A percentile compares a stretch with the other conserved stretches of the same genome.
Conservation (phyloP, 2,113 vertebrate species). For the Leptobrachium leishanense region DNA sequence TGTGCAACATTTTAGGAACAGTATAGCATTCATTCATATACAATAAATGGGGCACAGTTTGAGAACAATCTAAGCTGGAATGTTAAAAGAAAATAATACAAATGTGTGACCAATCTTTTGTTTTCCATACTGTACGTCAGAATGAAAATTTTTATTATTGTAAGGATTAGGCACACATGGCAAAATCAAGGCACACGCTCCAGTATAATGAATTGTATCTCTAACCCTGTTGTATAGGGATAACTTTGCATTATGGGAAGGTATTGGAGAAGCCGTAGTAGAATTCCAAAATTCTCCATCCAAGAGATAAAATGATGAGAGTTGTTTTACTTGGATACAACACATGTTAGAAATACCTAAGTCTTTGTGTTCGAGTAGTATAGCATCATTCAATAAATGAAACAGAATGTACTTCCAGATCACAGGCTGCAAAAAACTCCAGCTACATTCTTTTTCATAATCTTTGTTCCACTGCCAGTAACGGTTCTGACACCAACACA, state of each 20-base stretch:
- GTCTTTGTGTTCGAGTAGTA: slow-evolving; percentile 15
- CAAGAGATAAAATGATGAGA: slow-evolving; percentile 4
- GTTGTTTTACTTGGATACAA: slow-evolving; percentile 4
- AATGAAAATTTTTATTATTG: too few species aligned
- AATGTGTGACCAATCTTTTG: too few species aligned
- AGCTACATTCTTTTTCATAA: neutral
- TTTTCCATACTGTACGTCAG: too few species aligned
- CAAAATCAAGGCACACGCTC: too few species aligned
- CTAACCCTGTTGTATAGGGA: neutral
- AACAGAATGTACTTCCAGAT: slow-evolving; percentile 41
- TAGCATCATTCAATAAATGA: slow-evolving; percentile 17
- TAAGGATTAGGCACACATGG: too few species aligned
- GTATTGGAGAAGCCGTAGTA: neutral
- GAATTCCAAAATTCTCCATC: slow-evolving; percentile 11
- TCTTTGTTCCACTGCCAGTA: neutral
- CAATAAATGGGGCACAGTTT: too few species aligned
- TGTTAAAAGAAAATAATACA: too few species aligned
- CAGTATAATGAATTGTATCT: too few species aligned
- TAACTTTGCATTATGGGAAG: neutral
- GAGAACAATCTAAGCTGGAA: too few species aligned
- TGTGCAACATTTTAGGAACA: too few species aligned
- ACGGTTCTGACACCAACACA: neutral
- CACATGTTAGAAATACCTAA: slow-evolving; percentile 1
- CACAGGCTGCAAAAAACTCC: neutral
- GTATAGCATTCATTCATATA: too few species aligned